phyloP scores from a whole-genome alignment of 2,113 vertebrate species.

The human region GRCh38 chr2:199965501-199966000 shows the following conservation, averaged over 20 bases:
- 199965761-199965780: neutral
- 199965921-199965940: neutral
- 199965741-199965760: neutral
- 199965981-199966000: neutral
- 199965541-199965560: too few species aligned
- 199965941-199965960: neutral
- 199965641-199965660: too few species aligned
- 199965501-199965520: neutral
- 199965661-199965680: too few species aligned
- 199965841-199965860: neutral
- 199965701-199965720: neutral
- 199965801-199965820: neutral
- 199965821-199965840: neutral
- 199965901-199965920: neutral
- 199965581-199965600: too few species aligned
- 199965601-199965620: too few species aligned
- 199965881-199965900: neutral
- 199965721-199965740: neutral
- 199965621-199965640: too few species aligned
- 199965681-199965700: neutral
- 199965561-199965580: too few species aligned
- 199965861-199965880: neutral
- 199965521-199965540: too few species aligned
- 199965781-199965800: neutral
- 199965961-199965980: slow-evolving; percentile 1